Conservation (phyloP, 2,888 invertebrate species). For the Crioceris asparagi region DNA sequence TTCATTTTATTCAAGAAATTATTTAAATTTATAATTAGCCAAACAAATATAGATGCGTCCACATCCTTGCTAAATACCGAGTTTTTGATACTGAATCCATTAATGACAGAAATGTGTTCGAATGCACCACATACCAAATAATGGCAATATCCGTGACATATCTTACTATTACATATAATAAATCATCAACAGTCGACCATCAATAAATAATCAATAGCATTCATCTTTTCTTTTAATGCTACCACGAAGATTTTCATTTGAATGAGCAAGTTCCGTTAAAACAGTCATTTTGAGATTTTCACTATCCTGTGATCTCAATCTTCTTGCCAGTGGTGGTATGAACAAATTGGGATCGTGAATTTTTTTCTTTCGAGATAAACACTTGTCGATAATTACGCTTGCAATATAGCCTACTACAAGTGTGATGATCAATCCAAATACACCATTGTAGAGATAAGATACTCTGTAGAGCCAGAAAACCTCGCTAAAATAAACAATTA, state of each 20-base stretch:
- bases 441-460: conserved; percentile 64
- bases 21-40: too few relatives aligned
- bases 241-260: conserved; percentile 14
- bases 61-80: too few relatives aligned
- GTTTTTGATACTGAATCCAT: too few relatives aligned
- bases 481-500: conserved; percentile 24
- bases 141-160: too few relatives aligned
- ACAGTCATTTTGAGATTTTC: conserved; percentile 8
- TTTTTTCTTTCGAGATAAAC: conserved; percentile 20
- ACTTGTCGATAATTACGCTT: conserved; percentile 38
- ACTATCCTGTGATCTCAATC: conserved; percentile 13
- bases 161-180: too few relatives aligned
- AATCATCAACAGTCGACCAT: too few relatives aligned
- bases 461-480: conserved; percentile 59
- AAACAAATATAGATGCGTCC: too few relatives aligned
- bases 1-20: too few relatives aligned
- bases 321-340: conserved; percentile 43
- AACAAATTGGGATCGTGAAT: conserved; percentile 46
- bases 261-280: conserved; percentile 8
- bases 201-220: too few relatives aligned
- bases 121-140: too few relatives aligned
- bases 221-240: too few relatives aligned
- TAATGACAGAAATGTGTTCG: too few relatives aligned
- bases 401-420: conserved; percentile 42
- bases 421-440: conserved; percentile 42